phyloP scores from a whole-genome alignment of 1,140 invertebrate species.

The Globodera rostochiensis region DNA sequence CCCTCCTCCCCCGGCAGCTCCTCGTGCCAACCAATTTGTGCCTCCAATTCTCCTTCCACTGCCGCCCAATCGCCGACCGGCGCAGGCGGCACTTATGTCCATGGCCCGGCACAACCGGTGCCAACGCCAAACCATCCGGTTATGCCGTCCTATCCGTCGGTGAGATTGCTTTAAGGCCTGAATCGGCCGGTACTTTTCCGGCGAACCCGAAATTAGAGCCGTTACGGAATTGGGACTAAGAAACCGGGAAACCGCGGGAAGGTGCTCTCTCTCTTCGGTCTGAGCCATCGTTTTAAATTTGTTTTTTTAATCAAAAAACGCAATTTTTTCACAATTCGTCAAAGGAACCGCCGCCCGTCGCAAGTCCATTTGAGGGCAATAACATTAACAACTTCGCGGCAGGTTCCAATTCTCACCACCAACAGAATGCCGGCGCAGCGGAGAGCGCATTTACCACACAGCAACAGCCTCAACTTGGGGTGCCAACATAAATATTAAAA shows the following conservation, averaged over 20 bases:
- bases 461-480: neutral
- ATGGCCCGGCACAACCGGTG: neutral
- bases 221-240: too few relatives aligned
- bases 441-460: neutral
- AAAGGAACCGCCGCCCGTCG: neutral
- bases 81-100: neutral
- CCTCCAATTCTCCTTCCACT: neutral
- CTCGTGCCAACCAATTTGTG: neutral
- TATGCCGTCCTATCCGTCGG: neutral
- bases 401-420: constrained; percentile 1
- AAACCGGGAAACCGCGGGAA: too few relatives aligned
- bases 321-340: too few relatives aligned
- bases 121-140: neutral
- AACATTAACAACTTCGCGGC: constrained; percentile 2
- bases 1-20: too few relatives aligned
- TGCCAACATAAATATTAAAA: neutral
- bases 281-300: too few relatives aligned
- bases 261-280: too few relatives aligned
- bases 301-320: too few relatives aligned
- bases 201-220: too few relatives aligned
- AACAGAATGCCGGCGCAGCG: neutral
- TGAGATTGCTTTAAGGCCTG: neutral
- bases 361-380: neutral
- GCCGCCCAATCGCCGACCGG: neutral
- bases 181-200: too few relatives aligned